Conservation (phyloP, 2,888 invertebrate species). For the Desoria tigrina region DNA sequence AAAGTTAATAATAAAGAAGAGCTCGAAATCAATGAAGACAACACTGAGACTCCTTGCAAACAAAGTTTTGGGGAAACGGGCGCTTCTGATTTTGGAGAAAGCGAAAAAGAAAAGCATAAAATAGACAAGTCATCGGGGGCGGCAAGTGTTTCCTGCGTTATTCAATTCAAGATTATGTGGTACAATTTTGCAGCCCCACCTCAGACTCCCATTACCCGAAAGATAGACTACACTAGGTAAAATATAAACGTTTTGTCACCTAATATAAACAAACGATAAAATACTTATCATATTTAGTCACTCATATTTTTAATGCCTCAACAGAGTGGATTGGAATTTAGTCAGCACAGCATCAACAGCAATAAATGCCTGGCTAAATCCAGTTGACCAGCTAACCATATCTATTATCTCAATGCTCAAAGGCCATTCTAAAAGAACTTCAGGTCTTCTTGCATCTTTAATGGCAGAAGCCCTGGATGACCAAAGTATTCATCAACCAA, state of each 20-base stretch:
- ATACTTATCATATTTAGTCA: neutral
- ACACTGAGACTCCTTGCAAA: neutral
- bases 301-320: conserved; percentile 11
- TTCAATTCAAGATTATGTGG: conserved; percentile 89
- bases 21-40: neutral
- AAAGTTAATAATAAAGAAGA: conserved; percentile 57
- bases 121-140: conserved; percentile 56
- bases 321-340: conserved; percentile 90
- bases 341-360: conserved; percentile 93
- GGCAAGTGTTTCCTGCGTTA: conserved; percentile 70
- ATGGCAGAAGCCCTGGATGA: conserved; percentile 93
- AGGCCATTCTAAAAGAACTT: conserved; percentile 74
- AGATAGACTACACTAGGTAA: conserved; percentile 88
- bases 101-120: neutral
- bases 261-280: conserved; percentile 11
- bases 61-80: neutral
- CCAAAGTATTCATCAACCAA: conserved; percentile 76
- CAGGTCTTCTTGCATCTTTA: conserved; percentile 86
- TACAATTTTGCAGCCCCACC: conserved; percentile 98
- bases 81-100: neutral
- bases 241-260: conserved; percentile 36
- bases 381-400: conserved; percentile 84
- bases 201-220: conserved; percentile 86
- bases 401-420: conserved; percentile 78
- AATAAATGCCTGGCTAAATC: conserved; percentile 97